Evolutionary conservation across 2,888 invertebrate genomes (phyloP).

Genomic region (Caenorhabditis imperialis): DNA sequence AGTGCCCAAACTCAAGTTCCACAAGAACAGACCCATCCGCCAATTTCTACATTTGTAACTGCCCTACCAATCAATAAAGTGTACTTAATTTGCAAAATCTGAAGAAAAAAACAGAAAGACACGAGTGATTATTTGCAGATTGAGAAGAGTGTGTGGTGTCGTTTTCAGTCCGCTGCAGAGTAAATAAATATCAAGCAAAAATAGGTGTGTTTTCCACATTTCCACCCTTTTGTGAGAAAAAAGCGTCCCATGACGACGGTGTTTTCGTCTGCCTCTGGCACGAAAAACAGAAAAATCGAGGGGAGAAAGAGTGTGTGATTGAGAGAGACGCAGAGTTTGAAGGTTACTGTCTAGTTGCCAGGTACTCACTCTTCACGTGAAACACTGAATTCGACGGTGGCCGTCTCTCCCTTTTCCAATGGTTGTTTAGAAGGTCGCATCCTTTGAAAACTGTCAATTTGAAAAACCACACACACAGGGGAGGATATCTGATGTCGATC

Average conservation of each 20-base stretch:
- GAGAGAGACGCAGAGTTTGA: conserved; percentile 12
- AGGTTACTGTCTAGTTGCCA: background rate
- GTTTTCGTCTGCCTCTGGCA: conserved; percentile 15
- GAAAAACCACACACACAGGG: too few species aligned
- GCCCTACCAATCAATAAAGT: background rate
- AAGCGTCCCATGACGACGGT: too few species aligned
- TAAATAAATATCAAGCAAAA: conserved; percentile 35
- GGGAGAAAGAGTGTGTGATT: conserved; percentile 27
- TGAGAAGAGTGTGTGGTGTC: too few species aligned
- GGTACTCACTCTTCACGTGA: too few species aligned
- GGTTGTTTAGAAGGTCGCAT: too few species aligned
- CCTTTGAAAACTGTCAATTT: too few species aligned
- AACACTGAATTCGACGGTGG: too few species aligned
- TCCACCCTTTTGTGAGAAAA: conserved; percentile 8
- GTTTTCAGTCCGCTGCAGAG: conserved; percentile 18
- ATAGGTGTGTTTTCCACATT: conserved; percentile 25
- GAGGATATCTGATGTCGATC: too few species aligned
- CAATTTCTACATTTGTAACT: conserved; percentile 21
- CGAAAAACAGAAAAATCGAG: conserved; percentile 21
- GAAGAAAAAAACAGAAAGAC: conserved; percentile 31
- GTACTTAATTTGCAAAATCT: conserved; percentile 3
- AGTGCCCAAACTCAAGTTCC: conserved; percentile 36
- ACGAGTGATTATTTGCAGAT: conserved; percentile 8
- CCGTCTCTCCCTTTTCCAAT: too few species aligned
- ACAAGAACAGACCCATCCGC: conserved; percentile 28